Base-by-base conservation (phyloP, 2,113 vertebrate species). In the Perognathus longimembris region DNA sequence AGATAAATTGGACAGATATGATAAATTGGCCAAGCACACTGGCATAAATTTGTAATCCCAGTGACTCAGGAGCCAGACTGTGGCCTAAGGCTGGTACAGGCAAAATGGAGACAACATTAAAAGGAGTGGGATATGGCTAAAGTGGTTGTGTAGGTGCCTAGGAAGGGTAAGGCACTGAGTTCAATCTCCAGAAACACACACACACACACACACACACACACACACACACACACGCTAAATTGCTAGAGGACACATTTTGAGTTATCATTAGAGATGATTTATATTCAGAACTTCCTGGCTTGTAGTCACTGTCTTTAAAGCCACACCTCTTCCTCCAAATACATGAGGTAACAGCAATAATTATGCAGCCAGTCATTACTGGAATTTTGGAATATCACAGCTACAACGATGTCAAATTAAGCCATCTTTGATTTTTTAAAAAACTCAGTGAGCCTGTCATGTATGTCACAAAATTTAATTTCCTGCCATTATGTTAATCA, bases 281-380 rank as follows among this genome's bases (percentile, higher is more conserved):
- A 92, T 1, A 78, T 8, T 88, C 70, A 59, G 20, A 70, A 84
- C 20, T 94, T 95, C 40, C 78, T 86, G 79, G 36, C 10, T 45
- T 36, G 26, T 50, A 78, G 71, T 92, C 57, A 21, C 30, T 22
- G 32, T 30, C 22, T 89, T 89, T 89, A 92, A 89, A 80, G 84
- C 69, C 94, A 93, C 77, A 86, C 82, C 66, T 94, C 85, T 95
- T 18, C 24, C 45, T 95, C 78, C 90, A 91, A 81, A 78, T 67
- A 75, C 11, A 34, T 91, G 87, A 95, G 32, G 64, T 81, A 63
- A 88, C 34, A 94, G 11, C 59, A 83, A 93, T 90, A 89, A n/a
- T 67, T 76, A 83, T 28, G 17, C 21, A 78, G 57, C 12, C 42
- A 85, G 92, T 83, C 91, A 90, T 88, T 83, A 83, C 12, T 78